Conservation (phyloP, 2,888 invertebrate genomes). For the Cephus rjabovi region DNA sequence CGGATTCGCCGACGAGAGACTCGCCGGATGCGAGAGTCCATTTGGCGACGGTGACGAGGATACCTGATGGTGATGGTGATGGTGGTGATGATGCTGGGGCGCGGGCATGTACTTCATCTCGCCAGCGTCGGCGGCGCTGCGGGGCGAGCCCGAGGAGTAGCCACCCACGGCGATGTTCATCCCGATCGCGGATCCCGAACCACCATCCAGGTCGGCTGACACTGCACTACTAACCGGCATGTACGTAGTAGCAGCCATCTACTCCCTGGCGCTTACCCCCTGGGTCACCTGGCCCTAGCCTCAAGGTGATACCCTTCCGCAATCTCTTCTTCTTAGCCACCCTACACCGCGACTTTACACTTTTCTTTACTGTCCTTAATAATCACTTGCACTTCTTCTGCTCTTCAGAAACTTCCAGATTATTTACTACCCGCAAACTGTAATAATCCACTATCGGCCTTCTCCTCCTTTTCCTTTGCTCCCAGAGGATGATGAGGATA, state of each 20-base stretch:
- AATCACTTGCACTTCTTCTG: background rate
- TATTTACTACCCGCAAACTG: background rate
- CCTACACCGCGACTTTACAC: slow-evolving; percentile 15
- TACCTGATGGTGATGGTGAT: slow-evolving; percentile 78
- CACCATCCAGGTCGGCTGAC: slow-evolving; percentile 81
- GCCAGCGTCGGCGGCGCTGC: slow-evolving; percentile 86
- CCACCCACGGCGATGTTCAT: slow-evolving; percentile 79
- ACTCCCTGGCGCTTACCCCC: slow-evolving; percentile 74
- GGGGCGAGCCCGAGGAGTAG: slow-evolving; percentile 85
- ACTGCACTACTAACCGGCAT: slow-evolving; percentile 82
- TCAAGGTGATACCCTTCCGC: slow-evolving; percentile 47
- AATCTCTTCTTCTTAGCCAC: slow-evolving; percentile 35
- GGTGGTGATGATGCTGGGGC: slow-evolving; percentile 86
- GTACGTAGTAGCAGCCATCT: slow-evolving; percentile 96
- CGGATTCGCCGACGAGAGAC: slow-evolving; percentile 76
- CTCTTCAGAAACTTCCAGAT: background rate
- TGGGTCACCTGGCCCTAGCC: slow-evolving; percentile 58
- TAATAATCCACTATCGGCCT: no score
- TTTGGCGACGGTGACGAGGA: slow-evolving; percentile 77
- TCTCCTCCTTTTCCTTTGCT: no score
- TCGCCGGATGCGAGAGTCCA: slow-evolving; percentile 70
- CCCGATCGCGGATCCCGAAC: slow-evolving; percentile 75
- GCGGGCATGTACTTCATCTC: slow-evolving; percentile 95
- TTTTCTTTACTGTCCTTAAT: background rate
- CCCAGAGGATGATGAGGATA: no score